Percentiles rank a stretch among this genome's conserved stretches.
phyloP scores from a whole-genome alignment of 2,888 invertebrate species.

The Eristalinus sepulchralis region DNA sequence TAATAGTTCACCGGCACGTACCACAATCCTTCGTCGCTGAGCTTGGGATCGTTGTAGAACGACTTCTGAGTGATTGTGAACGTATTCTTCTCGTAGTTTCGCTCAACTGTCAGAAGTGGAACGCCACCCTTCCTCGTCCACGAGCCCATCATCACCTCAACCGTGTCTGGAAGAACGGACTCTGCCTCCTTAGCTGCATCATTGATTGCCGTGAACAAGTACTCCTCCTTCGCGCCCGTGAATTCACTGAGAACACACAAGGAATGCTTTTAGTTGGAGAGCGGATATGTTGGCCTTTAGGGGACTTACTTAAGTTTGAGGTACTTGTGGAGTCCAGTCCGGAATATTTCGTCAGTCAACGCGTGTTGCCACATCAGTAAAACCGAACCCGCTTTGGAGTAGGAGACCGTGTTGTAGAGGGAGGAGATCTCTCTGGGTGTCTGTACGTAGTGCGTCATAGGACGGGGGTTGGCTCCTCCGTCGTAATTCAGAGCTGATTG shows the following conservation, averaged over 20 bases:
- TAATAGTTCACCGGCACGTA: slow-evolving; percentile 78
- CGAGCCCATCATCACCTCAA: slow-evolving; percentile 83
- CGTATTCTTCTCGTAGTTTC: slow-evolving; percentile 81
- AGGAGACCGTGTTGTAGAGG: slow-evolving; percentile 92
- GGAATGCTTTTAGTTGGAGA: neutral
- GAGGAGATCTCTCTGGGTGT: slow-evolving; percentile 91
- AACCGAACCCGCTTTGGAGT: slow-evolving; percentile 91
- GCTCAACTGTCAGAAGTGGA: slow-evolving; percentile 82
- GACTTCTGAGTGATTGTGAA: slow-evolving; percentile 82
- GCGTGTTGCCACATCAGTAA: slow-evolving; percentile 79
- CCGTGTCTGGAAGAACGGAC: slow-evolving; percentile 77
- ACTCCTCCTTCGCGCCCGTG: slow-evolving; percentile 74
- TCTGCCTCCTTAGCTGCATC: slow-evolving; percentile 75
- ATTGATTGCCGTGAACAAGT: slow-evolving; percentile 75
- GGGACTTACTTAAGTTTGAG: slow-evolving; percentile 75
- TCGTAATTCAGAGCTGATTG: slow-evolving; percentile 88
- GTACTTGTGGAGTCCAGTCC: slow-evolving; percentile 76
- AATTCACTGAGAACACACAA: slow-evolving; percentile 72
- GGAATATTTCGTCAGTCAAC: slow-evolving; percentile 76
- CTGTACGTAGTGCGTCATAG: slow-evolving; percentile 90
- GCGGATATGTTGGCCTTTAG: neutral
- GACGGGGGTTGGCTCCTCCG: slow-evolving; percentile 88
- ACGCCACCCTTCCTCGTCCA: slow-evolving; percentile 85
- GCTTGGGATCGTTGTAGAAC: slow-evolving; percentile 72
- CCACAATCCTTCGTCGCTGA: slow-evolving; percentile 74